Evolutionary conservation across 2,113 vertebrate genomes (phyloP).

Genomic region (Sialia sialis): DNA sequence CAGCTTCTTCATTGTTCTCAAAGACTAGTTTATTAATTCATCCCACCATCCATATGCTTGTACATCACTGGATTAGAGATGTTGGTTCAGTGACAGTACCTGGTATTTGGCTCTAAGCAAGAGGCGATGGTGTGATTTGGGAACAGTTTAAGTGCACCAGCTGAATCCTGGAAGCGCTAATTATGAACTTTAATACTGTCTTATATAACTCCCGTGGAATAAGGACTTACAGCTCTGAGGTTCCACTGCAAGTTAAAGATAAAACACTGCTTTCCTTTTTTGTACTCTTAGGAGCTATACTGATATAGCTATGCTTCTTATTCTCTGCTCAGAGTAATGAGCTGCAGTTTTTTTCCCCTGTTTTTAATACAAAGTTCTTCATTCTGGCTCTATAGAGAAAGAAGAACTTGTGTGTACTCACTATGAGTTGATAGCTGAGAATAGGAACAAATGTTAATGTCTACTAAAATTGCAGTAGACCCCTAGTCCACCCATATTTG

Average conservation of each 20-base stretch:
- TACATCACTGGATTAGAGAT: neutral
- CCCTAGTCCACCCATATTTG: neutral
- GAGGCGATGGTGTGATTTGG: fast-evolving
- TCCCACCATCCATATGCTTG: neutral
- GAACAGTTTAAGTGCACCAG: neutral
- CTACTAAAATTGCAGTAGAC: neutral
- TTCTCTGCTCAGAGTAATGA: neutral
- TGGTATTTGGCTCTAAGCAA: neutral
- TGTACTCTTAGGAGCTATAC: neutral
- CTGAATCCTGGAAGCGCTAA: neutral
- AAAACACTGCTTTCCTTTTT: neutral
- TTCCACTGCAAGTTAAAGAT: neutral
- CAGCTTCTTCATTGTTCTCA: neutral
- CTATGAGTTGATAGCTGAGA: neutral
- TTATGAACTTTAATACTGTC: neutral
- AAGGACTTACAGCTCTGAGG: neutral
- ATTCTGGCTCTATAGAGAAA: neutral
- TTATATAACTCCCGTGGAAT: neutral
- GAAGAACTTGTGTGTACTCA: neutral
- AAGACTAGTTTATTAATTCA: neutral
- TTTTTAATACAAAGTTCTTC: neutral
- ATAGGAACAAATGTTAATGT: neutral
- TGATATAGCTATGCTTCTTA: neutral
- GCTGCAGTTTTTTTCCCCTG: neutral
- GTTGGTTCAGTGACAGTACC: neutral